These are phyloP conservation scores for Drosophila rufa DNA, from an alignment of 1,140 invertebrate genomes.

Conservation along the genomic window DNA sequence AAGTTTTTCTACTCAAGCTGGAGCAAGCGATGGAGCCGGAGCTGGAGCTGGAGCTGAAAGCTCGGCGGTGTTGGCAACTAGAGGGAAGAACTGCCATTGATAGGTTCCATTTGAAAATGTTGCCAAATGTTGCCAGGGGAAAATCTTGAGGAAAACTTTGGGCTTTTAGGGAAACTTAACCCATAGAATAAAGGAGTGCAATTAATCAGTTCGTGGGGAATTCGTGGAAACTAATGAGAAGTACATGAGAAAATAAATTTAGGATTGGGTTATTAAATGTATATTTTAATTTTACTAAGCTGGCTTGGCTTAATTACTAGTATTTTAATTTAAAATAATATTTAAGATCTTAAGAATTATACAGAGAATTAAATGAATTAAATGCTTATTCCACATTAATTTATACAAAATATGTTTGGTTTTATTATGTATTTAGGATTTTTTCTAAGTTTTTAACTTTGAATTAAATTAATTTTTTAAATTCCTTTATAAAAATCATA, in stretches of 20 bases:
- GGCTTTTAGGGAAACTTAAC: not conserved
- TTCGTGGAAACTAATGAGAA: slow-evolving; percentile 34
- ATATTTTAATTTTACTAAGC: no score
- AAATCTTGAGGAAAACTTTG: slow-evolving; percentile 27
- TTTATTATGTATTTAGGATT: no score
- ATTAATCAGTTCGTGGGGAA: slow-evolving; percentile 43
- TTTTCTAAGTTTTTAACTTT: no score
- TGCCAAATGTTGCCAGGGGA: slow-evolving; percentile 43
- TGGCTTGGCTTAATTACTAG: no score
- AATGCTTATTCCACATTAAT: no score
- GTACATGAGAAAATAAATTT: not conserved
- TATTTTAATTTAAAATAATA: no score
- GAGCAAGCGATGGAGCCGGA: not conserved
- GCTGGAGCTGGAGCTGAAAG: not conserved
- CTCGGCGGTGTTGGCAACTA: slow-evolving; percentile 40
- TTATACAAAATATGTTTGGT: no score
- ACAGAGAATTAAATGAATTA: no score
- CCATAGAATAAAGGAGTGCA: slow-evolving; percentile 13
- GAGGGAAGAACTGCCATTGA: slow-evolving; percentile 46
- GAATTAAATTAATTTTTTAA: no score
- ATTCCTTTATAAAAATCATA: no score
- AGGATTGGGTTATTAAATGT: no score
- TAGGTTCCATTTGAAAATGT: slow-evolving; percentile 53
- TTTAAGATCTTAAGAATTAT: no score
- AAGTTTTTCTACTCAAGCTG: slow-evolving; percentile 57